These are phyloP conservation scores for Strix uralensis DNA, from an alignment of 2,113 vertebrate species.

Conservation along the genomic window DNA sequence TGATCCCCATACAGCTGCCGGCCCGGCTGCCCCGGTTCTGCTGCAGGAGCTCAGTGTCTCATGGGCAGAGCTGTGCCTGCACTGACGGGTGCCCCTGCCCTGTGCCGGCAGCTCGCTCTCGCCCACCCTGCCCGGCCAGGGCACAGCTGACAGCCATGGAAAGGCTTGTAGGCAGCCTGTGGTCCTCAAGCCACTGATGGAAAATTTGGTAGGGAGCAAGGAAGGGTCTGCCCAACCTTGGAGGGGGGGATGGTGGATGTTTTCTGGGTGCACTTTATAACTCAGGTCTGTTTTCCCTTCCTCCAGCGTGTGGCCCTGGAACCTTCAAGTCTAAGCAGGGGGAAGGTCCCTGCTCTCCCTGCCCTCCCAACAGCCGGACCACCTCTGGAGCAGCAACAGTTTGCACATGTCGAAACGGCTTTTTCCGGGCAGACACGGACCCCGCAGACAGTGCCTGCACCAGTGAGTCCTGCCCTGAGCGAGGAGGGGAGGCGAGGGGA, in stretches of 20 bases:
- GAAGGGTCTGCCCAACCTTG: background rate
- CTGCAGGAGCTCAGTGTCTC: background rate
- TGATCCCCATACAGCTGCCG: rapidly evolving
- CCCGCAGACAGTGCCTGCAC: conserved; percentile 88
- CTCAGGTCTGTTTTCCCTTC: background rate
- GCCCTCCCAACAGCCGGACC: conserved; percentile 90
- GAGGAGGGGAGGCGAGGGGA: background rate
- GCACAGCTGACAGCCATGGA: rapidly evolving
- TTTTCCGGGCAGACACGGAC: conserved; percentile 90
- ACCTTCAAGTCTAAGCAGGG: conserved; percentile 96
- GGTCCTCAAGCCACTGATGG: background rate
- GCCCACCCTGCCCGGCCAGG: background rate
- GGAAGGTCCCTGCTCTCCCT: conserved; percentile 85
- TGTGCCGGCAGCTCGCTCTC: background rate
- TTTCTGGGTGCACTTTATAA: background rate
- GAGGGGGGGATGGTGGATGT: background rate
- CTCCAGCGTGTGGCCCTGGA: conserved; percentile 85
- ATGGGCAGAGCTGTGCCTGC: background rate
- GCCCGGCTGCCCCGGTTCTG: rapidly evolving
- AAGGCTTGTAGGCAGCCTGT: background rate
- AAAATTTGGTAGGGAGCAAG: background rate
- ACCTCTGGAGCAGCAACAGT: conserved; percentile 83
- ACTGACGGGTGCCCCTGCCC: background rate
- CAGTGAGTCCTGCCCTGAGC: conserved; percentile 78
- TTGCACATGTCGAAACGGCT: conserved; percentile 88